A percentile compares a stretch with the other conserved stretches of the same genome.
phyloP scores from a whole-genome alignment of 2,888 invertebrate species.

The Zaprionus bogoriensis region DNA sequence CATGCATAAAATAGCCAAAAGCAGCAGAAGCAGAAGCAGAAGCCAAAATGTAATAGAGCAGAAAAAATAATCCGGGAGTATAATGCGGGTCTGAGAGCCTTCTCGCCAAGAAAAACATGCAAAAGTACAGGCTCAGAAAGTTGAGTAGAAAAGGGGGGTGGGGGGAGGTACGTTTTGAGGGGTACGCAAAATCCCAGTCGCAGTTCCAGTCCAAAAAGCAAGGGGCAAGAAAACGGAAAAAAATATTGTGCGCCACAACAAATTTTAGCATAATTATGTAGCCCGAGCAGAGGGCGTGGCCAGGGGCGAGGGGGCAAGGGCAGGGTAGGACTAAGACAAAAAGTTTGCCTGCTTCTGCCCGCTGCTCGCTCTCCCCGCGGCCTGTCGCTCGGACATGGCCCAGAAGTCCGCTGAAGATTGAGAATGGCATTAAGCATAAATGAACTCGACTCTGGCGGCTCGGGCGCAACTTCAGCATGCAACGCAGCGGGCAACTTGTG shows the following conservation, averaged over 20 bases:
- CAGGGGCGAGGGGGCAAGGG: background rate
- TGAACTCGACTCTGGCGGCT: conserved; percentile 54
- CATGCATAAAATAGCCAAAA: conserved; percentile 60
- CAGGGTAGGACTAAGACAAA: conserved; percentile 14
- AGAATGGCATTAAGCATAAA: conserved; percentile 63
- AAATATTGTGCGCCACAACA: conserved; percentile 64
- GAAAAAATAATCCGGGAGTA: conserved; percentile 60
- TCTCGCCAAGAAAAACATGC: conserved; percentile 51
- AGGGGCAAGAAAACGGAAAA: conserved; percentile 10
- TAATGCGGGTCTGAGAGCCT: conserved; percentile 24
- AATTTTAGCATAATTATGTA: conserved; percentile 76
- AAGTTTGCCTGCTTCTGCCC: conserved; percentile 27
- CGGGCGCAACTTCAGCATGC: conserved; percentile 31
- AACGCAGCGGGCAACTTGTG: conserved; percentile 13
- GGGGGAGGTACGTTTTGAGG: no score
- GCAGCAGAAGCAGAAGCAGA: conserved; percentile 1
- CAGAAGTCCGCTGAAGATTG: conserved; percentile 36
- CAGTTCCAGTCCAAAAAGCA: conserved; percentile 40
- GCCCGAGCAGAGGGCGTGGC: conserved; percentile 22
- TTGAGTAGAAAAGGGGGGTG: background rate
- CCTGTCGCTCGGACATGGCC: conserved; percentile 17
- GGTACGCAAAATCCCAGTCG: conserved; percentile 37
- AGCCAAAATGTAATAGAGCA: conserved; percentile 61
- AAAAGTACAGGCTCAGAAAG: conserved; percentile 27
- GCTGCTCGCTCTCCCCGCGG: background rate